phyloP scores from a whole-genome alignment of 2,888 invertebrate genomes.

The Athalia cordata region DNA sequence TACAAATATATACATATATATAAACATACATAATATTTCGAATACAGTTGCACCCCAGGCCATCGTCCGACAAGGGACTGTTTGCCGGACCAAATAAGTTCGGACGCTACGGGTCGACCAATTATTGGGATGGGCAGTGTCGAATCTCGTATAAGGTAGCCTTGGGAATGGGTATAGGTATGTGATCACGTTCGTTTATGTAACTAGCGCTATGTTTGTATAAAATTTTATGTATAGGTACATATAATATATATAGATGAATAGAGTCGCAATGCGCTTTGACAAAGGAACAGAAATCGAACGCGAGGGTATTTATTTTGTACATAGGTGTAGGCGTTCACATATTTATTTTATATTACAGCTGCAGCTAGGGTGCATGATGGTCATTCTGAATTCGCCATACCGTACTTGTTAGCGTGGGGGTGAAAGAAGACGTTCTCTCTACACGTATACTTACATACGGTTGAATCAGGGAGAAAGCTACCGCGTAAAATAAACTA shows the following conservation, averaged over 20 bases:
- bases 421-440: not conserved
- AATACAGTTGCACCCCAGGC: too few relatives aligned
- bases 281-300: not conserved
- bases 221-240: not conserved
- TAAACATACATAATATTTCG: too few relatives aligned
- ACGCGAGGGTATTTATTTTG: not conserved
- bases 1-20: too few relatives aligned
- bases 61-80: not conserved
- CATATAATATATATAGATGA: not conserved
- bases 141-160: not conserved
- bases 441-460: conserved; percentile 13
- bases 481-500: conserved; percentile 30
- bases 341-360: not conserved
- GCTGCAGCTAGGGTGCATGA: too few relatives aligned
- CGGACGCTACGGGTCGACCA: not conserved
- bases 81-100: conserved; percentile 14
- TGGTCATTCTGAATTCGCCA: not conserved
- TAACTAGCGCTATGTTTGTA: not conserved
- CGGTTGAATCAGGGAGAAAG: conserved; percentile 25
- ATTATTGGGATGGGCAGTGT: conserved; percentile 14
- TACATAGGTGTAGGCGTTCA: too few relatives aligned
- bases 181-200: conserved; percentile 5
- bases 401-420: conserved; percentile 24
- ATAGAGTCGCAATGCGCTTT: conserved; percentile 14
- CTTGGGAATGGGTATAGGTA: not conserved